phyloP scores from a whole-genome alignment of 2,888 invertebrate species.

The Callyntrura guangdongensis region DNA sequence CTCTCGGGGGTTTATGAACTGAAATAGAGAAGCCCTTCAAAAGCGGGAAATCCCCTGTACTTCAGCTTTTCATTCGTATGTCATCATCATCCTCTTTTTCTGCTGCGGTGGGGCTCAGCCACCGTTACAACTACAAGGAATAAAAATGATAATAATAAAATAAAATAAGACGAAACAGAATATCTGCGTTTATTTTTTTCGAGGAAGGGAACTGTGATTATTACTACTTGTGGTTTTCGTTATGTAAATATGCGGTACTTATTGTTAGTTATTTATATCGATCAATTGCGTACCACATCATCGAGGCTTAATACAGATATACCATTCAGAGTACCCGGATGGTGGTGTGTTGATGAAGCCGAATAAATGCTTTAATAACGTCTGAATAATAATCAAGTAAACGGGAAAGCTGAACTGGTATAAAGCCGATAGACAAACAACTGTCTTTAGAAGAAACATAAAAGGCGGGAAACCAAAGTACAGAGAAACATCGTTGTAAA shows the following conservation, averaged over 20 bases:
- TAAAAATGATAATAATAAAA: background rate
- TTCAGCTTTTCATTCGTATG: slow-evolving; percentile 8
- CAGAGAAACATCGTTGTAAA: background rate
- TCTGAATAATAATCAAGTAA: background rate
- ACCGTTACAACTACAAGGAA: background rate
- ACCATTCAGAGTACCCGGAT: background rate
- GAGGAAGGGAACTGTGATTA: background rate
- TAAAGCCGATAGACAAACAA: background rate
- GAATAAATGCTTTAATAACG: slow-evolving; percentile 3
- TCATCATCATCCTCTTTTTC: slow-evolving; percentile 9
- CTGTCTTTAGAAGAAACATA: no score
- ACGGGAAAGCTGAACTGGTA: no score
- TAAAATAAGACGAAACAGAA: background rate
- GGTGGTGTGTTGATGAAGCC: background rate
- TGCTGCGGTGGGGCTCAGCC: slow-evolving; percentile 6
- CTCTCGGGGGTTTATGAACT: no score
- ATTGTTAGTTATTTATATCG: no score
- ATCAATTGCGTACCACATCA: background rate
- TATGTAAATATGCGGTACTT: background rate
- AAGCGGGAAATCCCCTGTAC: background rate
- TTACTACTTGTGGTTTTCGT: slow-evolving; percentile 29
- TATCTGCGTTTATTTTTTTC: background rate
- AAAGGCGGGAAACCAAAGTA: background rate
- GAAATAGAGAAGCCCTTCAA: background rate
- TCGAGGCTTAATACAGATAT: background rate